Evolutionary conservation across 2,888 invertebrate species (phyloP).

Genomic region (Hymenopus coronatus): DNA sequence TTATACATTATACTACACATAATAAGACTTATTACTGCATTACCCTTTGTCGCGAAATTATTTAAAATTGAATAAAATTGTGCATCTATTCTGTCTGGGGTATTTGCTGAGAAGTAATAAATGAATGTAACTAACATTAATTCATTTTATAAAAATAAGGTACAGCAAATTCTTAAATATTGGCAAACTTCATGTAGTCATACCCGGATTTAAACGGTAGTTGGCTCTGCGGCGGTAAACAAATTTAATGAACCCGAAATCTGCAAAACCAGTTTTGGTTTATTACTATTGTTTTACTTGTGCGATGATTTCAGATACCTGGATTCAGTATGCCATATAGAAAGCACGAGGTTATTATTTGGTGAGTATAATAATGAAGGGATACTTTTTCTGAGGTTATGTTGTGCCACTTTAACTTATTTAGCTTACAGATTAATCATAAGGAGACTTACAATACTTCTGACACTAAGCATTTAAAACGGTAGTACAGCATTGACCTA

Average conservation of each 20-base stretch:
- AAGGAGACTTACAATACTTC: neutral
- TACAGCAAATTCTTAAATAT: too few species aligned
- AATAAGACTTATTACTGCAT: too few species aligned
- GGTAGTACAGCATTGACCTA: neutral
- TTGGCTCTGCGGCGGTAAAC: neutral
- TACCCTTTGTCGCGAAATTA: too few species aligned
- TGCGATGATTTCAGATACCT: neutral
- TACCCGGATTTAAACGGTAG: neutral
- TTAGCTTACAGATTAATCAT: neutral
- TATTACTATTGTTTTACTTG: neutral
- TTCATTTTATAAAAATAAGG: too few species aligned
- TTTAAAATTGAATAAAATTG: too few species aligned
- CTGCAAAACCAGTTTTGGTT: neutral
- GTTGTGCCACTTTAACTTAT: too few species aligned
- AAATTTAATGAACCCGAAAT: neutral
- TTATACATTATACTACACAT: too few species aligned
- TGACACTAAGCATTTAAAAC: neutral
- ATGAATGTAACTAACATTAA: too few species aligned
- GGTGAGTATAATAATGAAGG: neutral
- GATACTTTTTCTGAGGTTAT: neutral
- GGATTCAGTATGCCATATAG: neutral
- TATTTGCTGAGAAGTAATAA: too few species aligned
- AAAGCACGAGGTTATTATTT: conserved; percentile 11
- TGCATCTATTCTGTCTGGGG: too few species aligned
- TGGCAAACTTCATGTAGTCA: too few species aligned